Conservation (phyloP, 2,113 vertebrate genomes). For the Halcyon malimbica region DNA sequence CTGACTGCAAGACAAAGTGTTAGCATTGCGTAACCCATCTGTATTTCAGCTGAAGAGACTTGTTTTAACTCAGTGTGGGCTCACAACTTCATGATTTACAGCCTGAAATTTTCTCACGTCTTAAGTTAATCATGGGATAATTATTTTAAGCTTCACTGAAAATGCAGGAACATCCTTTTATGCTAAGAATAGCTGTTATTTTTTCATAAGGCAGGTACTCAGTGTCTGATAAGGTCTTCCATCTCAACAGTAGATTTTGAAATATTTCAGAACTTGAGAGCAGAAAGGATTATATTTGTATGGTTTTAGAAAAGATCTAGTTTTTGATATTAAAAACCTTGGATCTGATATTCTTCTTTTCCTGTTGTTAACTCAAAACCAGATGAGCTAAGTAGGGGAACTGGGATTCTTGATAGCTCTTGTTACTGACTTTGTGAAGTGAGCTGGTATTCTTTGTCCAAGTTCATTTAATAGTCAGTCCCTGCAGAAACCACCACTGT, state of each 20-base stretch:
- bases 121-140: conserved; percentile 23
- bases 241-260: neutral
- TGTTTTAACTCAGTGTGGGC: conserved; percentile 14
- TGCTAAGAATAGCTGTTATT: neutral
- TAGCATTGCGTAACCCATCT: neutral
- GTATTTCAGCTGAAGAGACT: conserved; percentile 23
- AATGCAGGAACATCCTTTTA: conserved; percentile 8
- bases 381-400: neutral
- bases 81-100: neutral
- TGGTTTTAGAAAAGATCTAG: neutral
- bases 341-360: neutral
- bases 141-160: neutral
- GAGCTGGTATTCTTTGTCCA: neutral
- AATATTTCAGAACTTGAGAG: neutral
- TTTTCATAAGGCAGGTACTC: neutral
- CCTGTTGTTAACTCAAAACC: neutral
- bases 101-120: neutral
- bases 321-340: neutral
- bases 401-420: neutral
- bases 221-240: neutral
- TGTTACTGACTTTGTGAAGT: neutral
- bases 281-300: neutral
- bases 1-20: neutral
- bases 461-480: neutral
- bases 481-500: neutral